Evolutionary conservation across 2,888 invertebrate species (phyloP).

Genomic region (Spilarctia lutea): DNA sequence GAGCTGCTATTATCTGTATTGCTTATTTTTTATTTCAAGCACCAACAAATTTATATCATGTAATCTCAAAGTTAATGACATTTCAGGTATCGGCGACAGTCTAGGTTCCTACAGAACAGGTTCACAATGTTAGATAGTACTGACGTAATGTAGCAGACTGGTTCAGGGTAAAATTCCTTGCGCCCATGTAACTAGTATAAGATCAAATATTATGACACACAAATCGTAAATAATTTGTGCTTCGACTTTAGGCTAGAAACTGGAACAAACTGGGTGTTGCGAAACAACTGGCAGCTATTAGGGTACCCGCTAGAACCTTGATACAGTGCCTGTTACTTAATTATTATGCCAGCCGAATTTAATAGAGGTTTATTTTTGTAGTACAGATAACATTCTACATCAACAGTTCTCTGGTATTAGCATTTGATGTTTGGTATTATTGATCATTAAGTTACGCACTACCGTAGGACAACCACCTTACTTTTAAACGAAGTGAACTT

Average conservation of each 20-base stretch:
- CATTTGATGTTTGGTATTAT: slow-evolving; percentile 42
- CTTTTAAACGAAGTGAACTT: slow-evolving; percentile 7
- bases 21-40: slow-evolving; percentile 24
- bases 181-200: slow-evolving; percentile 60
- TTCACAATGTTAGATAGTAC: slow-evolving; percentile 39
- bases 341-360: slow-evolving; percentile 85
- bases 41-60: slow-evolving; percentile 11
- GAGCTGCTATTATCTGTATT: too few relatives aligned
- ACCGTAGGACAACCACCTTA: slow-evolving; percentile 19
- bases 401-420: slow-evolving; percentile 35
- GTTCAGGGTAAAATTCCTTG: slow-evolving; percentile 65
- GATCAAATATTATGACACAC: slow-evolving; percentile 74
- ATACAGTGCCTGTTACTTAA: slow-evolving; percentile 83
- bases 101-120: slow-evolving; percentile 24
- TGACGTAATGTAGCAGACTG: slow-evolving; percentile 42
- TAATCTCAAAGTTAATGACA: slow-evolving; percentile 32
- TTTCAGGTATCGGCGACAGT: slow-evolving; percentile 23
- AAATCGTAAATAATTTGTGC: slow-evolving; percentile 81
- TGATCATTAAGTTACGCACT: slow-evolving; percentile 27
- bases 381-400: slow-evolving; percentile 51
- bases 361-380: slow-evolving; percentile 72
- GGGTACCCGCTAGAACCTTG: slow-evolving; percentile 79
- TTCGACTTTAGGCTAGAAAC: slow-evolving; percentile 78
- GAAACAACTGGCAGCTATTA: slow-evolving; percentile 72
- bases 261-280: slow-evolving; percentile 73